Percentiles rank a stretch among this genome's conserved stretches.
Evolutionary conservation across 2,113 vertebrate species (phyloP).

Genomic region (Callopanchax toddi): DNA sequence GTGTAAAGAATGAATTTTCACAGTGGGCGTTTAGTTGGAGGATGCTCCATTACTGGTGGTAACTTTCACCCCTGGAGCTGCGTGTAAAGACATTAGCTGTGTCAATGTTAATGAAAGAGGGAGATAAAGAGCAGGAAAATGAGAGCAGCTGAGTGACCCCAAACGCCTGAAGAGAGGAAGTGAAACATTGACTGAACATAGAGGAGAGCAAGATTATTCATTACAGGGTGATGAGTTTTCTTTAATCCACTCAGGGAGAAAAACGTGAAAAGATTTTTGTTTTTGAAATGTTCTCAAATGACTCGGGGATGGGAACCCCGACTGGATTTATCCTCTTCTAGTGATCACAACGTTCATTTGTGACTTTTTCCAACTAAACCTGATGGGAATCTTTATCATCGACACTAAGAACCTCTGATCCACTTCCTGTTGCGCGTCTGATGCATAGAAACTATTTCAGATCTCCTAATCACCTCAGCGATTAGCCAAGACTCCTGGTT

Average conservation of each 20-base stretch:
- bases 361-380: background rate
- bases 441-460: conserved; percentile 17
- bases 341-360: no score
- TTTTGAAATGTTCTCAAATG: conserved; percentile 4
- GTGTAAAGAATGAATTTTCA: conserved; percentile 27
- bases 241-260: background rate
- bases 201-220: conserved; percentile 6
- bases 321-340: no score
- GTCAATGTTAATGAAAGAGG: conserved; percentile 55
- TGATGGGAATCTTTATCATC: conserved; percentile 5
- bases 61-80: conserved; percentile 47
- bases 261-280: conserved; percentile 17
- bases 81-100: conserved; percentile 55
- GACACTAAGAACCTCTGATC: conserved; percentile 50
- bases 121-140: conserved; percentile 38
- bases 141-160: conserved; percentile 21
- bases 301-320: conserved; percentile 4
- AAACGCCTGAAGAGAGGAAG: conserved; percentile 34
- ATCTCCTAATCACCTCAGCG: conserved; percentile 20
- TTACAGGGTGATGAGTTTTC: conserved; percentile 2
- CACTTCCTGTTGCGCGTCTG: conserved; percentile 28
- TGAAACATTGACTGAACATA: conserved; percentile 10
- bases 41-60: conserved; percentile 30
- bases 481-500: conserved; percentile 1
- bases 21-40: conserved; percentile 33